phyloP scores from a whole-genome alignment of 2,113 vertebrate species.

The Cacatua alba region DNA sequence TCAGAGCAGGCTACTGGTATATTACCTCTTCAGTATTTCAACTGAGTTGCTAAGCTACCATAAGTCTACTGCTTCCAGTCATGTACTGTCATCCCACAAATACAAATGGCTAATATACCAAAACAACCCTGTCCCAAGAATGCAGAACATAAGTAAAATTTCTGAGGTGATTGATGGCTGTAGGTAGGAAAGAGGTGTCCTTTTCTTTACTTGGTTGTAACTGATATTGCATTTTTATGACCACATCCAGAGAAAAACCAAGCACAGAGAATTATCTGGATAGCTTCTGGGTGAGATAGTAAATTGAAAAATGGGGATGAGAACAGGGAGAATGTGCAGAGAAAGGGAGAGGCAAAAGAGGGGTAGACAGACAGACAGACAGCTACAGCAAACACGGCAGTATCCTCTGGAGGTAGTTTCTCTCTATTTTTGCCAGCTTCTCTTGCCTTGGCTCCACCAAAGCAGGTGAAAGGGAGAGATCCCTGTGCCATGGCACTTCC shows the following conservation, averaged over 20 bases:
- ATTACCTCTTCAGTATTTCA: neutral
- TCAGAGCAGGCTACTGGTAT: neutral
- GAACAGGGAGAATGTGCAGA: neutral
- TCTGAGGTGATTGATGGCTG: neutral
- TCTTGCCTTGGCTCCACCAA: neutral
- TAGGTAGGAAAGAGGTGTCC: neutral
- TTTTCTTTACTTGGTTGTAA: neutral
- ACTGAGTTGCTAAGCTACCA: neutral
- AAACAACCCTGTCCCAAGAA: neutral
- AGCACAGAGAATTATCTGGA: neutral
- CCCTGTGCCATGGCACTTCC: fast-evolving
- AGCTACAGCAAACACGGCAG: neutral
- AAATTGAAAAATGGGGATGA: neutral
- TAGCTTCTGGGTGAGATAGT: neutral
- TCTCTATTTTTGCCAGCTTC: neutral
- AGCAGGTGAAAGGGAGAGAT: neutral
- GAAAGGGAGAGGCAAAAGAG: neutral
- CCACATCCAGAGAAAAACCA: neutral
- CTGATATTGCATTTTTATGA: neutral
- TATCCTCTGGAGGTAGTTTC: neutral
- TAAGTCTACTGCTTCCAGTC: neutral
- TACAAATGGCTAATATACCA: neutral
- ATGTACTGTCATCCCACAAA: neutral
- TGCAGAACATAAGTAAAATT: neutral
- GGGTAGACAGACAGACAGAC: neutral